phyloP scores from a whole-genome alignment of 2,797 vertebrate species.

The Petrocephalus schoutedeni region DNA sequence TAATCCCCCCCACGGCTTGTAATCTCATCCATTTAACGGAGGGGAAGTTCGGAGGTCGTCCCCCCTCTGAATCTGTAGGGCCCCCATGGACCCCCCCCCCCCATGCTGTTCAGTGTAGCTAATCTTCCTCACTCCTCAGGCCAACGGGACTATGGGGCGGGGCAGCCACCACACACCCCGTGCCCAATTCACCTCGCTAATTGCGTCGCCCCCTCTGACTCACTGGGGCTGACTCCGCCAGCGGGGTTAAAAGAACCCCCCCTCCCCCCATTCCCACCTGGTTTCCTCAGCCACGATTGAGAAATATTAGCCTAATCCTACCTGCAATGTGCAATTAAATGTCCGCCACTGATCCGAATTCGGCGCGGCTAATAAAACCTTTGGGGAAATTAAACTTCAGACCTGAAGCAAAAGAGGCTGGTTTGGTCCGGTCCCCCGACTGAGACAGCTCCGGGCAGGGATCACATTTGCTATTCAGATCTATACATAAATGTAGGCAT shows the following conservation, averaged over 20 bases:
- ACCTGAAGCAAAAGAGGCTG: constrained; percentile 39
- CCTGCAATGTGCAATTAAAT: constrained; percentile 78
- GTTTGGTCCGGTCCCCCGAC: not conserved
- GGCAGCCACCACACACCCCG: constrained; percentile 61
- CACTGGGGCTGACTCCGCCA: constrained; percentile 28
- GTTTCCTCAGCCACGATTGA: constrained; percentile 57
- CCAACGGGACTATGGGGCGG: not conserved
- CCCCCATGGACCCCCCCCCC: not conserved
- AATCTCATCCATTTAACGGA: constrained; percentile 10
- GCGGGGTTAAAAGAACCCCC: not conserved
- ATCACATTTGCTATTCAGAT: constrained; percentile 9
- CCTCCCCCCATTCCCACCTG: not conserved
- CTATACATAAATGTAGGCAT: not conserved
- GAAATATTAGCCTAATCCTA: constrained; percentile 82
- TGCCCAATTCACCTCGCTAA: constrained; percentile 75
- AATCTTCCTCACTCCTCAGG: constrained; percentile 8
- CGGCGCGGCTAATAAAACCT: constrained; percentile 72
- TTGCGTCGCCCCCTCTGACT: constrained; percentile 71
- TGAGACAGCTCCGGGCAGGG: not conserved
- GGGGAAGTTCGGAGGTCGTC: constrained; percentile 14
- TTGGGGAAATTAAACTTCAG: constrained; percentile 81
- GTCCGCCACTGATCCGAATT: constrained; percentile 79
- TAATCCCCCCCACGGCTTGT: not conserved
- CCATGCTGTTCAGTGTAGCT: not conserved
- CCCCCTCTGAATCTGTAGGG: not conserved